Percentiles rank a stretch among this genome's conserved stretches.
Conservation (phyloP, 1,140 invertebrate species). For the Cotesia vestalis region DNA sequence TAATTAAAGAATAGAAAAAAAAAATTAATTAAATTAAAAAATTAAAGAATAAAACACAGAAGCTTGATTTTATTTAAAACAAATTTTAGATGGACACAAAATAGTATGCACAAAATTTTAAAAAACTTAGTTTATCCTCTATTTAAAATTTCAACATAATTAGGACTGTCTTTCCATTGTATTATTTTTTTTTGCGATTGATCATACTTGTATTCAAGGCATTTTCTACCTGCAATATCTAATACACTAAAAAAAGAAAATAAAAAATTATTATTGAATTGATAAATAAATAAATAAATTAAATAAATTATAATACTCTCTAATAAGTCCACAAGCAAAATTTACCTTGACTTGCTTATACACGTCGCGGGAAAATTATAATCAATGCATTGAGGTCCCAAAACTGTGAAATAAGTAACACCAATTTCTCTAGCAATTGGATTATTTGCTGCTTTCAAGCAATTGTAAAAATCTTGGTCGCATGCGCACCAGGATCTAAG, state of each 20-base stretch:
- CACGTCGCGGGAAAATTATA: slow-evolving; percentile 67
- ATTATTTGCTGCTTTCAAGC: slow-evolving; percentile 63
- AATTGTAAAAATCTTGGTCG: slow-evolving; percentile 67
- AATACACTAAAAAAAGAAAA: slow-evolving; percentile 55
- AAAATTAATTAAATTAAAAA: too few relatives aligned
- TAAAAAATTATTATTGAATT: slow-evolving; percentile 38
- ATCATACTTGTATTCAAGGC: slow-evolving; percentile 65
- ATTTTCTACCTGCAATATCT: slow-evolving; percentile 57
- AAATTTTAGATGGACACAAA: too few relatives aligned
- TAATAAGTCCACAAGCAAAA: slow-evolving; percentile 26
- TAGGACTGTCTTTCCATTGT: slow-evolving; percentile 70
- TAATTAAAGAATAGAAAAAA: too few relatives aligned
- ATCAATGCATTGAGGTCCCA: slow-evolving; percentile 68
- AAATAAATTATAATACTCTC: too few relatives aligned
- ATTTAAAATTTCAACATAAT: slow-evolving; percentile 40
- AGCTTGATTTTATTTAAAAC: too few relatives aligned
- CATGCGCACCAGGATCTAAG: slow-evolving; percentile 70
- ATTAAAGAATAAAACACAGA: too few relatives aligned
- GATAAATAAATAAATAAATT: too few relatives aligned
- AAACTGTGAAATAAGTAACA: slow-evolving; percentile 67
- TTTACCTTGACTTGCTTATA: slow-evolving; percentile 60
- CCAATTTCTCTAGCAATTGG: slow-evolving; percentile 66
- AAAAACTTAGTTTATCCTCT: too few relatives aligned
- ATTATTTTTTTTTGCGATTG: slow-evolving; percentile 62
- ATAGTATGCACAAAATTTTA: too few relatives aligned